Evolutionary conservation across 2,113 vertebrate species (phyloP).

Genomic region (Calonectris borealis): DNA sequence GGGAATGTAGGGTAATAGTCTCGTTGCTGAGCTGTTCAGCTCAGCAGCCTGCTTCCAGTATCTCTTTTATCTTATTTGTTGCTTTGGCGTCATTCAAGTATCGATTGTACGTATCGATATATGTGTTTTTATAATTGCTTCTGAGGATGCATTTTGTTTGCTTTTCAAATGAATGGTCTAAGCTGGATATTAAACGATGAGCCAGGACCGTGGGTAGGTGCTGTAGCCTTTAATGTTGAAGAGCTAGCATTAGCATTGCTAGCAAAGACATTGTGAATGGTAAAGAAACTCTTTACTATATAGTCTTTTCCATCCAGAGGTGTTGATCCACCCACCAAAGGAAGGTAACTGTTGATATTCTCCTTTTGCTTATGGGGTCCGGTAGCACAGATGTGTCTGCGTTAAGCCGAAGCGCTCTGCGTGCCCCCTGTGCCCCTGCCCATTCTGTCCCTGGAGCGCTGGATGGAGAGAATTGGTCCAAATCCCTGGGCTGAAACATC

Average conservation of each 20-base stretch:
- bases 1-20: neutral
- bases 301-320: neutral
- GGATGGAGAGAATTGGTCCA: neutral
- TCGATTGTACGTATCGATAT: neutral
- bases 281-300: neutral
- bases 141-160: neutral
- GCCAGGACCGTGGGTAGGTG: neutral
- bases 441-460: neutral
- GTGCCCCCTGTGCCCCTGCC: neutral
- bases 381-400: neutral
- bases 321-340: neutral
- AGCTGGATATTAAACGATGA: neutral
- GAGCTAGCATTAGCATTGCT: neutral
- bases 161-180: neutral
- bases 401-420: neutral
- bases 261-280: neutral
- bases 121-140: neutral
- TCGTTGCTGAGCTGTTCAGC: neutral
- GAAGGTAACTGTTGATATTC: neutral
- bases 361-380: neutral
- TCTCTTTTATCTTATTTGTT: neutral
- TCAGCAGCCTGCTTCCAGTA: neutral
- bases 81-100: neutral
- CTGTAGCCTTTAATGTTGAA: neutral
- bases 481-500: accelerated